A percentile compares a stretch with the other conserved stretches of the same genome.
Conservation (phyloP, 2,797 vertebrate genomes). For the Epinephelus coioides region DNA sequence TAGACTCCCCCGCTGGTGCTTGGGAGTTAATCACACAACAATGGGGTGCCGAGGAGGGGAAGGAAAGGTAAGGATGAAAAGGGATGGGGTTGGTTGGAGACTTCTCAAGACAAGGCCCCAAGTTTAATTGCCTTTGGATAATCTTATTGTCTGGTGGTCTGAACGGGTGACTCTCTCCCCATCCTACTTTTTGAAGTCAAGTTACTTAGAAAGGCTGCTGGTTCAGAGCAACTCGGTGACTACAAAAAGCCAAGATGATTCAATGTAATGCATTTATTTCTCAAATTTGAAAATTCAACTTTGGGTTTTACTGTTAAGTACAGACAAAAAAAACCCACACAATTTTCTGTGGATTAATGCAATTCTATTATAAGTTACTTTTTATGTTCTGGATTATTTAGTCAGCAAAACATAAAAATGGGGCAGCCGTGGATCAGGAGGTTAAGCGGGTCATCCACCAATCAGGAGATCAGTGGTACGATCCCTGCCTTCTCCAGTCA, state of each 20-base stretch:
- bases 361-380: too few species aligned
- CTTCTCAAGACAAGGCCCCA: constrained; percentile 74
- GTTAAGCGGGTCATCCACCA: too few species aligned
- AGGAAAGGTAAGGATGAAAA: constrained; percentile 71
- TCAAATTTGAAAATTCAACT: not conserved
- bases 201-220: constrained; percentile 39
- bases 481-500: too few species aligned
- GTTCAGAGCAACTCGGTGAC: constrained; percentile 13
- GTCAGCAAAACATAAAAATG: too few species aligned
- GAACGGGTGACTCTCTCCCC: constrained; percentile 42
- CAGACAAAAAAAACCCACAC: too few species aligned
- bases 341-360: too few species aligned
- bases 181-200: constrained; percentile 39
- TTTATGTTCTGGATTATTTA: too few species aligned
- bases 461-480: too few species aligned
- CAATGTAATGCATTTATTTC: not conserved
- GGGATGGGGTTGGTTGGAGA: constrained; percentile 58
- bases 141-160: constrained; percentile 81
- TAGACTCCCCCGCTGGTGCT: constrained; percentile 74
- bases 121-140: constrained; percentile 87
- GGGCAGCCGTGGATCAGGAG: too few species aligned
- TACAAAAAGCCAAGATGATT: not conserved
- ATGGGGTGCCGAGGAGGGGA: constrained; percentile 71
- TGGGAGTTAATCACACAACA: constrained; percentile 87
- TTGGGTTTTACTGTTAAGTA: not conserved